These are phyloP conservation scores for Martes flavigula DNA, from an alignment of 2,797 vertebrate species.

Conservation along the genomic window DNA sequence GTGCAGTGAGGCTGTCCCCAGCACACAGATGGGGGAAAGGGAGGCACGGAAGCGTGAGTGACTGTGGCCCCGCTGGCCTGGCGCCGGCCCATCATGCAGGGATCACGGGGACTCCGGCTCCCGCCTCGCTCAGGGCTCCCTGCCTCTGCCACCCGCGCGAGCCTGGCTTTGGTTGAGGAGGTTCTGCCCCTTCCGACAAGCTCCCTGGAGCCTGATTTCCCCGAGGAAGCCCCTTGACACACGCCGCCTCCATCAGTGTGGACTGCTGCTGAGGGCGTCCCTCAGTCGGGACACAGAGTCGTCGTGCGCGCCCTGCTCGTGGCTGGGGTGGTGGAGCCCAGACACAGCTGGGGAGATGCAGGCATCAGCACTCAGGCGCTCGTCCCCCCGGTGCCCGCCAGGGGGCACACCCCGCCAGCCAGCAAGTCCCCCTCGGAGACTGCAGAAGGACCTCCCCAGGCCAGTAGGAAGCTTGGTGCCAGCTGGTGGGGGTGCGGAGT, in stretches of 20 bases:
- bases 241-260: accelerated
- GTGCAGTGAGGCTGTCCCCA: accelerated
- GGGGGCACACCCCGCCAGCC: background rate
- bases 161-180: no score
- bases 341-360: background rate
- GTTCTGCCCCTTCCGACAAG: no score
- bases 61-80: background rate
- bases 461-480: background rate
- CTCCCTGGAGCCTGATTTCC: no score
- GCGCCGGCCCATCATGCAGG: accelerated
- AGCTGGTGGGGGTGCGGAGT: background rate
- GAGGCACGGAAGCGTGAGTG: accelerated
- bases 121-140: background rate
- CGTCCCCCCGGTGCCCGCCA: accelerated
- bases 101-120: no score
- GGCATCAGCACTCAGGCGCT: background rate
- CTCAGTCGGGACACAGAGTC: background rate
- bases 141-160: accelerated
- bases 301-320: accelerated
- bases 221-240: background rate
- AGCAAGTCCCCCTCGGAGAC: no score
- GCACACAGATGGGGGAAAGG: background rate
- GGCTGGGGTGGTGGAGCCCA: background rate
- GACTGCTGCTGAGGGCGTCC: background rate
- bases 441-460: no score